These are phyloP conservation scores for Tachyglossus aculeatus DNA, from an alignment of 2,797 vertebrate genomes.

Conservation along the genomic window DNA sequence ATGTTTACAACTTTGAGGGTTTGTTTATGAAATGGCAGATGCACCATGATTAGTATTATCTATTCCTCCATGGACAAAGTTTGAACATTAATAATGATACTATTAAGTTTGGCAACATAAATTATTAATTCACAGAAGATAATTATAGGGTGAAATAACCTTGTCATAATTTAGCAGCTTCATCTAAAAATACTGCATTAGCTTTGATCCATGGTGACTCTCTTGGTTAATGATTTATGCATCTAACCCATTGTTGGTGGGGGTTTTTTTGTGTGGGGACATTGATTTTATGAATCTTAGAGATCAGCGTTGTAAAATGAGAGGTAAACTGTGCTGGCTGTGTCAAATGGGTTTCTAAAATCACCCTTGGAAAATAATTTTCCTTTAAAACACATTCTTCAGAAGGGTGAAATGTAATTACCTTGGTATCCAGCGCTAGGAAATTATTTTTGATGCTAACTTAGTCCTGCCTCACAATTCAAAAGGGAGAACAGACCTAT, in stretches of 20 bases:
- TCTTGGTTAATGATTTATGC: background rate
- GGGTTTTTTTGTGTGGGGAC: constrained; percentile 43
- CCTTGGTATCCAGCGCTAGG: background rate
- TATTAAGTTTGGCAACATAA: background rate
- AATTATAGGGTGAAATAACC: background rate
- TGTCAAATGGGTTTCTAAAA: constrained; percentile 45
- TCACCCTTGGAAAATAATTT: background rate
- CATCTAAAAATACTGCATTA: background rate
- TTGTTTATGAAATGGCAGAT: background rate
- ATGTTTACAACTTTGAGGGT: accelerated
- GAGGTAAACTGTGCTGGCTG: constrained; percentile 29
- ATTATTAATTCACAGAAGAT: background rate
- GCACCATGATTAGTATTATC: background rate
- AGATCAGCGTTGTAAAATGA: constrained; percentile 31
- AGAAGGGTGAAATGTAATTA: background rate
- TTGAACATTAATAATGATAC: background rate
- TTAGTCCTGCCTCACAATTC: background rate
- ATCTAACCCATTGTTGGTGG: background rate
- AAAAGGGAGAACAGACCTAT: background rate
- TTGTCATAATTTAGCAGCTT: constrained; percentile 13
- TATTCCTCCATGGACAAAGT: accelerated
- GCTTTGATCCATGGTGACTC: background rate
- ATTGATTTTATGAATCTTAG: constrained; percentile 22
- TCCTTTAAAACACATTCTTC: background rate
- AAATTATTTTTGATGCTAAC: background rate